These are phyloP conservation scores for Diaperis boleti DNA, from an alignment of 2,888 invertebrate species.

Conservation along the genomic window DNA sequence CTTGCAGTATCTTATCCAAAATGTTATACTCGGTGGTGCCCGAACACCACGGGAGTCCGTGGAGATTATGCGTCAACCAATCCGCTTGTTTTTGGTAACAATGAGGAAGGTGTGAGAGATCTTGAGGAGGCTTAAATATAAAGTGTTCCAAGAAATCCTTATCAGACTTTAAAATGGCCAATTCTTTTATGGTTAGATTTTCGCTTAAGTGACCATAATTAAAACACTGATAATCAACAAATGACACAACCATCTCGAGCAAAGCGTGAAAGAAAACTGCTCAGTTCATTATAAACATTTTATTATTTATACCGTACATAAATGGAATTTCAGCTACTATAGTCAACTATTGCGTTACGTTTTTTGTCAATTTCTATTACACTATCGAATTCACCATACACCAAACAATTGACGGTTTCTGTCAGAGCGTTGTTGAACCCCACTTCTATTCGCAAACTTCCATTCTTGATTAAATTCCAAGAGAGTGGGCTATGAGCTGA, in stretches of 20 bases:
- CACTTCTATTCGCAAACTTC: too few relatives aligned
- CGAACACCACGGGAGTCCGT: slow-evolving; percentile 10
- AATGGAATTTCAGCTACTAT: slow-evolving; percentile 33
- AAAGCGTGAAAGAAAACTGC: not conserved
- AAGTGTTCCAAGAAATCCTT: not conserved
- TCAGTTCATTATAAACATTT: not conserved
- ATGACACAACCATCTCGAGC: not conserved
- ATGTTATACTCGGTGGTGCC: slow-evolving; percentile 13
- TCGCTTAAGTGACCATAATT: not conserved
- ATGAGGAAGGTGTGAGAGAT: not conserved
- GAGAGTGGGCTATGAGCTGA: too few relatives aligned
- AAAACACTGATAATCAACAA: too few relatives aligned
- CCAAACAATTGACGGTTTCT: too few relatives aligned
- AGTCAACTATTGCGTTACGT: slow-evolving; percentile 43
- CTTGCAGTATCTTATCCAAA: not conserved
- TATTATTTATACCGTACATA: not conserved
- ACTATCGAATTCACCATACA: slow-evolving; percentile 56
- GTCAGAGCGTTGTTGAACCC: too few relatives aligned
- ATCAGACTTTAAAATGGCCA: not conserved
- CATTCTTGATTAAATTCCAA: too few relatives aligned
- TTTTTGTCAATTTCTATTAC: slow-evolving; percentile 52
- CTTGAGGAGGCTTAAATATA: too few relatives aligned
- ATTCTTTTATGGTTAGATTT: not conserved
- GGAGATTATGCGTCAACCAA: slow-evolving; percentile 13
- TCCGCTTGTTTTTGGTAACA: slow-evolving; percentile 1